These are phyloP conservation scores for Calliopsis andreniformis DNA, from an alignment of 1,140 invertebrate species.

Conservation along the genomic window DNA sequence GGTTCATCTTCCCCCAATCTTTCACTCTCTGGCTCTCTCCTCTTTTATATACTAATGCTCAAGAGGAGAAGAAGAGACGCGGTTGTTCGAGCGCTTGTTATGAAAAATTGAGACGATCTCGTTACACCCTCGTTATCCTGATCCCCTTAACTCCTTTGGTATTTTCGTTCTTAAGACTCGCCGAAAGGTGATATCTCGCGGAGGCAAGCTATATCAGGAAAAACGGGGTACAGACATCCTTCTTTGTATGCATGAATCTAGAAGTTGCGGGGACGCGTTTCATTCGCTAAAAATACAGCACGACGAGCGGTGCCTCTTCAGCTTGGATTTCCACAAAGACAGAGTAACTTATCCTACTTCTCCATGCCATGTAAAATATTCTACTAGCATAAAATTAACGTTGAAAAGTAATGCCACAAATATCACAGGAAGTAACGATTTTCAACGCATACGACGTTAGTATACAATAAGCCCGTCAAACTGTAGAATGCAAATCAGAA, in stretches of 20 bases:
- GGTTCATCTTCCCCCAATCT: too few species aligned
- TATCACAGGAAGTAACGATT: too few species aligned
- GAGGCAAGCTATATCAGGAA: neutral
- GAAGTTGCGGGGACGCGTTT: neutral
- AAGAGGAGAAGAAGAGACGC: neutral
- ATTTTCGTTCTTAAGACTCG: constrained; percentile 20
- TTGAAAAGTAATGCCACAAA: too few species aligned
- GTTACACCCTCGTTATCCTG: constrained; percentile 61
- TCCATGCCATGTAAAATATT: too few species aligned
- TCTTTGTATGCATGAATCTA: constrained; percentile 7
- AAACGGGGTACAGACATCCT: neutral
- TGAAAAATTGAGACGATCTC: constrained; percentile 60
- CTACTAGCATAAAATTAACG: too few species aligned
- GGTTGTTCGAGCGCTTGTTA: constrained; percentile 47
- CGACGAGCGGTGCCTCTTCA: neutral
- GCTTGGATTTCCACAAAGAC: neutral
- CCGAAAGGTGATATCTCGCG: constrained; percentile 36
- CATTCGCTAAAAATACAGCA: too few species aligned
- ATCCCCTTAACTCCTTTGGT: constrained; percentile 33
- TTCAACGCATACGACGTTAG: too few species aligned
- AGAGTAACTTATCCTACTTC: neutral
- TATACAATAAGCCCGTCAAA: too few species aligned
- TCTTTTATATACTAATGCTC: too few species aligned
- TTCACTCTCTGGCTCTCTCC: too few species aligned
- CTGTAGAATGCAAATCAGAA: too few species aligned